Base-by-base conservation (phyloP, 2,888 invertebrate genomes). In the Deilephila elpenor region DNA sequence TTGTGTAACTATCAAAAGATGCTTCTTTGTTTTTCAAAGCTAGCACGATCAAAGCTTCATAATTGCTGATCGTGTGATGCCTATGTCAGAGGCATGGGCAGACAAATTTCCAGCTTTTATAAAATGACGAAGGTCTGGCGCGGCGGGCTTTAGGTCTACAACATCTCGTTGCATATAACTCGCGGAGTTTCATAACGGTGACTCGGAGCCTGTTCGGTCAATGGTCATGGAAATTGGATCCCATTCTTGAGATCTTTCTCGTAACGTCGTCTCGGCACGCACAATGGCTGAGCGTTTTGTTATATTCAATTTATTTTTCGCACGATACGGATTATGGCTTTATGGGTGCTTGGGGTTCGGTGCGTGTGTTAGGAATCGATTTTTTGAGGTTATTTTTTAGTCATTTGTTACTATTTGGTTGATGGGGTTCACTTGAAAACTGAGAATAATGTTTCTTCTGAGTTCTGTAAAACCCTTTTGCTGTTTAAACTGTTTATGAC, bases 221-320 rank as follows among this genome's bases (percentile, higher is more conserved):
- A 83, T 82, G 86, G 84, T 86, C 86, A 86, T 78, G 73, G 80
- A 81, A 80, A 83, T 81, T 83, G 81, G 80, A 82, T 80, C 81
- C 76, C 73, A 71, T 70, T 74, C 71, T 59, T 71, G 75, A 73
- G 75, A 72, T 73, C 76, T 75, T 61, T 72, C 74, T 71, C 67
- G 73, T 79, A 87, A 88, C 83, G 83, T 80, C 78, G 78, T 77
- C 77, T 77, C 81, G 81, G 79, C 84, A 87, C 84, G 88, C 84
- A 91, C 91, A 91, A 90, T 91, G 80, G 86, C 76, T 82, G 86
- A 85, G 85, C 83, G 86, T 82, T 84, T 84, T 86, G 84, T 84
- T 86, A 85, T 84, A 87, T 86, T 87, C 83, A 84, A 87, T 84
- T 82, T 82, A n/a, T 78, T 34, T 34, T 88, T 91, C 90, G 82